Conservation (phyloP, 2,888 invertebrate genomes). For the Scotopteryx bipunctaria region DNA sequence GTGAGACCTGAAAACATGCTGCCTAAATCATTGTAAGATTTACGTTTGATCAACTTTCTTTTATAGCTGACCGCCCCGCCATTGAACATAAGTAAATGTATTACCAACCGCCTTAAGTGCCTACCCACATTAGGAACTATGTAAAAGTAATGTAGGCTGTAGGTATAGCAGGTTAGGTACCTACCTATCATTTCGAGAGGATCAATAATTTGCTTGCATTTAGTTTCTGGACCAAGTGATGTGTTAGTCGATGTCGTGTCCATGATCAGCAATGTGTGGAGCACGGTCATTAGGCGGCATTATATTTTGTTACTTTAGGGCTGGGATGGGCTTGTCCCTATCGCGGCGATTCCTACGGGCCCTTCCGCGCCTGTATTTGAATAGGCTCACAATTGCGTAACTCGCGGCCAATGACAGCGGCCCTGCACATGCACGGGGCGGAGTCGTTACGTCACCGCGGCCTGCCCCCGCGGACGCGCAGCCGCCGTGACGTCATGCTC, state of each 20-base stretch:
- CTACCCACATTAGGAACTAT: too few relatives aligned
- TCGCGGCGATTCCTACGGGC: conserved; percentile 69
- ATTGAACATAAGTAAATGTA: too few relatives aligned
- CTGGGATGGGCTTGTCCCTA: conserved; percentile 54
- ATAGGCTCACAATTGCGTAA: conserved; percentile 78
- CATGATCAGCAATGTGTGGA: conserved; percentile 50
- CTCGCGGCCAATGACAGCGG: conserved; percentile 79
- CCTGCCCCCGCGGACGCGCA: conserved; percentile 76
- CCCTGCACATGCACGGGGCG: conserved; percentile 81
- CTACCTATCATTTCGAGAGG: too few relatives aligned
- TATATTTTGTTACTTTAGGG: conserved; percentile 71
- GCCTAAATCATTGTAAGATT: too few relatives aligned
- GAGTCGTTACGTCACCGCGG: conserved; percentile 79
- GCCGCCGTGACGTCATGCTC: conserved; percentile 79
- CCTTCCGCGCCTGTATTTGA: conserved; percentile 74
- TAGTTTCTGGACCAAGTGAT: conserved; percentile 49
- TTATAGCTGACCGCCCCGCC: too few relatives aligned
- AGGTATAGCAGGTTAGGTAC: too few relatives aligned
- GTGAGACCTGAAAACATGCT: too few relatives aligned
- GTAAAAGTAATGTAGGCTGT: too few relatives aligned
- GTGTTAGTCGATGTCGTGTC: conserved; percentile 38
- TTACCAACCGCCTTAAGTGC: too few relatives aligned
- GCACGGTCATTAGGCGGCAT: conserved; percentile 71
- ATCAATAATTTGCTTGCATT: conserved; percentile 65
- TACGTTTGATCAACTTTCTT: too few relatives aligned